Conservation (phyloP, 2,888 invertebrate species). For the Erpobdella octoculata region DNA sequence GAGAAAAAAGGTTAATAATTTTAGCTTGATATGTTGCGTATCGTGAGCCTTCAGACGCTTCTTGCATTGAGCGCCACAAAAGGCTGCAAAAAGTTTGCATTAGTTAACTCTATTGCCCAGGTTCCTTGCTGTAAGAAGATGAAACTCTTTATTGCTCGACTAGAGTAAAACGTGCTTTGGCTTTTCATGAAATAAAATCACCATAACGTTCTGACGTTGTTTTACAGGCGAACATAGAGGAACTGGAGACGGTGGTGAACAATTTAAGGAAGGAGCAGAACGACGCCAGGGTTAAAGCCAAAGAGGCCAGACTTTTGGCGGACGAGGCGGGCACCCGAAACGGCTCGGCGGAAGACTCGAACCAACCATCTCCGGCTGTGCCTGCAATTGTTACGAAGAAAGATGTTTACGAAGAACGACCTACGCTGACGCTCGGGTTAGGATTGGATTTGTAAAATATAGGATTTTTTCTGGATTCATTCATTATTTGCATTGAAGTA, state of each 20-base stretch:
- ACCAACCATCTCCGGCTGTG: constrained; percentile 1
- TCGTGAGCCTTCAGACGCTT: not conserved
- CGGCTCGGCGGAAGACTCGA: constrained; percentile 34
- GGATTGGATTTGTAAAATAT: not conserved
- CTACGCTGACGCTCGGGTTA: constrained; percentile 24
- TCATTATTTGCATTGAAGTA: too few relatives aligned
- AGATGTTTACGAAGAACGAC: constrained; percentile 10
- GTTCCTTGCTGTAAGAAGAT: not conserved
- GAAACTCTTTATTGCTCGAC: too few relatives aligned
- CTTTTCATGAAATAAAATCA: not conserved
- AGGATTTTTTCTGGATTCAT: not conserved
- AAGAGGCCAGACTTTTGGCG: constrained; percentile 41
- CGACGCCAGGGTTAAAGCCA: constrained; percentile 57
- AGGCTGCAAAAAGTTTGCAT: too few relatives aligned
- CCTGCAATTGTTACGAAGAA: not conserved
- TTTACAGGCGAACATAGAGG: constrained; percentile 62
- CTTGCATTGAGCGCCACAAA: not conserved
- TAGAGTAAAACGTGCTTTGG: not conserved
- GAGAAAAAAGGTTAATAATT: constrained; percentile 64
- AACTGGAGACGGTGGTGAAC: constrained; percentile 67
- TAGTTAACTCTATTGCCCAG: not conserved
- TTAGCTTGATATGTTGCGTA: too few relatives aligned
- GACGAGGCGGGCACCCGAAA: constrained; percentile 43
- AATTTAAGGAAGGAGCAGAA: constrained; percentile 66
- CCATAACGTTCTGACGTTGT: not conserved